Conservation (phyloP, 2,797 vertebrate genomes). For the Phaenicophaeus curvirostris region DNA sequence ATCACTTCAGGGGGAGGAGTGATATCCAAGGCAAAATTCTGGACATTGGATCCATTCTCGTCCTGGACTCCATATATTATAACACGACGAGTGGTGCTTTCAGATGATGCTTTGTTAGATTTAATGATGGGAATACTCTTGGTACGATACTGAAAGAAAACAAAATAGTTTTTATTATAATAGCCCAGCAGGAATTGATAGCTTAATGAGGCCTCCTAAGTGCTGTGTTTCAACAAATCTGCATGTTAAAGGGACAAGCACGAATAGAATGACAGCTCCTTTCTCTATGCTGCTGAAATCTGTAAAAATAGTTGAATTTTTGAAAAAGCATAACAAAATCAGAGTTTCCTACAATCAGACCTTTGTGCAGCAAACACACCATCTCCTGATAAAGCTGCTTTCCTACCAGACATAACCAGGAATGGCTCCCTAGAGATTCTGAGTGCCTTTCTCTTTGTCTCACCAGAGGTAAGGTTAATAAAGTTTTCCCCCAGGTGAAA, state of each 20-base stretch:
- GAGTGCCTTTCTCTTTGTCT: neutral
- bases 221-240: neutral
- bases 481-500: neutral
- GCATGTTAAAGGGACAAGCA: neutral
- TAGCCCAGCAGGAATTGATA: neutral
- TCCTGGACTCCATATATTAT: conserved; percentile 94
- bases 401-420: neutral
- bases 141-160: conserved; percentile 89
- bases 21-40: conserved; percentile 94
- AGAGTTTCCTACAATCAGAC: neutral
- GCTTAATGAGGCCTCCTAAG: neutral
- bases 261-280: neutral
- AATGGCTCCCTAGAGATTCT: neutral
- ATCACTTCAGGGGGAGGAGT: conserved; percentile 92
- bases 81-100: conserved; percentile 82
- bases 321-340: neutral
- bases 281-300: neutral
- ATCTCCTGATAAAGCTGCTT: neutral
- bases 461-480: neutral
- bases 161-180: neutral
- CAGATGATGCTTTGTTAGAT: conserved; percentile 79
- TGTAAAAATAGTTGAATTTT: neutral
- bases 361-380: neutral
- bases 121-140: conserved; percentile 87
- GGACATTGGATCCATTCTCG: conserved; percentile 90